These are phyloP conservation scores for Ophion costatus DNA, from an alignment of 2,888 invertebrate genomes.

Conservation along the genomic window DNA sequence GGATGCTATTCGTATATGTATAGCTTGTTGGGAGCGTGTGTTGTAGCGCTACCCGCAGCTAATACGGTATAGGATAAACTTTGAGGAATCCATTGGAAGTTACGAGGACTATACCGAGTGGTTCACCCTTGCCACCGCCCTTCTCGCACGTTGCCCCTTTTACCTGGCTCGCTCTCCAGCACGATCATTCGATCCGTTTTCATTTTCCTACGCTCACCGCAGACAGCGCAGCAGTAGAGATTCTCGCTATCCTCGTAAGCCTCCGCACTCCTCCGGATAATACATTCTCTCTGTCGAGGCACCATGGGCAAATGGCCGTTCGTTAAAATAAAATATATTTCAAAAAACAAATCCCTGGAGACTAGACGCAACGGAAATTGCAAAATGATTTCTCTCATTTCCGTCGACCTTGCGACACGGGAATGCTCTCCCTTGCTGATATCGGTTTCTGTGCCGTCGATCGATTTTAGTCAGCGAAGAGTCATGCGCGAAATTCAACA, in stretches of 20 bases:
- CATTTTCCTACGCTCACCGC: conserved; percentile 70
- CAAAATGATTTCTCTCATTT: conserved; percentile 52
- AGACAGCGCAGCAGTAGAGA: conserved; percentile 48
- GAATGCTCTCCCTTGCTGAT: conserved; percentile 6
- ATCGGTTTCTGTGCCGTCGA: background rate
- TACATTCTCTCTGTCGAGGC: conserved; percentile 22
- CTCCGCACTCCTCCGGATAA: conserved; percentile 51
- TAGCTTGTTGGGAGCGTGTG: conserved; percentile 16
- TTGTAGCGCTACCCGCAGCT: conserved; percentile 61
- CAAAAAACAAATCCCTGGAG: conserved; percentile 2
- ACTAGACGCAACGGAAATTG: conserved; percentile 48
- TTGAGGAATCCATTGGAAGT: conserved; percentile 71
- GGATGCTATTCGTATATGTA: conserved; percentile 38
- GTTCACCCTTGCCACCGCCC: background rate
- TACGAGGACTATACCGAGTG: conserved; percentile 67
- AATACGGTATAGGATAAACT: conserved; percentile 67
- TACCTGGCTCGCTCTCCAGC: conserved; percentile 62
- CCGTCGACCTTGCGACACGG: conserved; percentile 18
- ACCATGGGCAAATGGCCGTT: background rate
- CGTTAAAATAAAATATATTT: background rate
- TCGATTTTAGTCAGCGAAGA: background rate
- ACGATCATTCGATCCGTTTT: conserved; percentile 73
- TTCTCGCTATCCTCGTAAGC: conserved; percentile 67
- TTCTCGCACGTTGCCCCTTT: conserved; percentile 40
- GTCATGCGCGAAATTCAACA: background rate